These are phyloP conservation scores for Amphiura filiformis DNA, from an alignment of 35 echinoderm and acorn worm species.

Conservation along the genomic window DNA sequence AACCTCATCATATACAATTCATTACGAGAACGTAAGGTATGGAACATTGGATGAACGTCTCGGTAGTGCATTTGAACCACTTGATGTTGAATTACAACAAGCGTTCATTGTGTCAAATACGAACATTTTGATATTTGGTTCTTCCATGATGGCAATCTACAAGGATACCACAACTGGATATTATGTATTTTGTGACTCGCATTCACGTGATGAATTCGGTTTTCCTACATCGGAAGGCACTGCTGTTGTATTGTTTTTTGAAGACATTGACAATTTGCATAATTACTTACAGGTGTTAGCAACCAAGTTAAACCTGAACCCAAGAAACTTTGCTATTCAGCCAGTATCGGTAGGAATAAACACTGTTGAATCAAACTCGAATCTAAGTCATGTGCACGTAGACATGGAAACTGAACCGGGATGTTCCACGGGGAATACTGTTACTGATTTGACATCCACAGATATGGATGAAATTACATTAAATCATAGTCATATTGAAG, in stretches of 20 bases:
- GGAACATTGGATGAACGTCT: neutral
- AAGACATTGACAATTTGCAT: neutral
- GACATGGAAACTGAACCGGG: too few species aligned
- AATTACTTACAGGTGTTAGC: neutral
- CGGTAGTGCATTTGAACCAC: neutral
- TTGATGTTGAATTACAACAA: constrained; percentile 6
- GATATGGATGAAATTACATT: neutral
- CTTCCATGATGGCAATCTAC: neutral
- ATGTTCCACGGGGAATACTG: too few species aligned
- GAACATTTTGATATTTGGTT: neutral
- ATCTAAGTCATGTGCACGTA: neutral
- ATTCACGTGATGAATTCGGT: neutral
- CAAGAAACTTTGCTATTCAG: neutral
- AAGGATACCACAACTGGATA: neutral
- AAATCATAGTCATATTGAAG: neutral
- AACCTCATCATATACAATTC: neutral
- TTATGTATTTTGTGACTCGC: neutral
- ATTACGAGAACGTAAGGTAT: neutral
- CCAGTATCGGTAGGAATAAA: neutral
- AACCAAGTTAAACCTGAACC: neutral
- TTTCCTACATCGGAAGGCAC: neutral
- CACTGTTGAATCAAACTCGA: neutral
- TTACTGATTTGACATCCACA: neutral
- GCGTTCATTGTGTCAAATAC: neutral
- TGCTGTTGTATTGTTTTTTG: neutral